phyloP scores from a whole-genome alignment of 2,113 vertebrate genomes.

The Poeciliopsis prolifica region DNA sequence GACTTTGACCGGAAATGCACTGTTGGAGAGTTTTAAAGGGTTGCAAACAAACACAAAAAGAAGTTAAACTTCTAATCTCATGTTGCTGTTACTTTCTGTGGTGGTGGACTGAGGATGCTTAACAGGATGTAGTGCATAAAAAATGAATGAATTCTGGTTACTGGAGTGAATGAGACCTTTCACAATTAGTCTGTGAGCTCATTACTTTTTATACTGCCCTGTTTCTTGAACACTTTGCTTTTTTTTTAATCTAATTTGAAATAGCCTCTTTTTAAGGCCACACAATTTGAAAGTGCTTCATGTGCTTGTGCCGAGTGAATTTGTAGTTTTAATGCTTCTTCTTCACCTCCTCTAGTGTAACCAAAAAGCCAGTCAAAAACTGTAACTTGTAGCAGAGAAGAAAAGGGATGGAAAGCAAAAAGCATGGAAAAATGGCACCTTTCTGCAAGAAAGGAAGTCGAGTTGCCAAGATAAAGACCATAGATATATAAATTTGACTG shows the following conservation, averaged over 20 bases:
- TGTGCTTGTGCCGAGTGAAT: neutral
- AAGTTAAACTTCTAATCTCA: neutral
- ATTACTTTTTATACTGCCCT: neutral
- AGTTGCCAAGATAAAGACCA: neutral
- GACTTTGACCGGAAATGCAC: neutral
- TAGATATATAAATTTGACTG: neutral
- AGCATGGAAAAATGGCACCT: neutral
- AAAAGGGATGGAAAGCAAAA: neutral
- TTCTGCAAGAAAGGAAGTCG: neutral
- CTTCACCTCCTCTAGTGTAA: neutral
- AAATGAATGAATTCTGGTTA: too few species aligned
- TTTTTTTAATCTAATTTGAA: neutral
- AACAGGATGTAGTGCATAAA: too few species aligned
- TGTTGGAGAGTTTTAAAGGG: neutral
- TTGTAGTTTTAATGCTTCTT: neutral
- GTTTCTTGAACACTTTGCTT: neutral
- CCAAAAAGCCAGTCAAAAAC: neutral
- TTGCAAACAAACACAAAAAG: neutral
- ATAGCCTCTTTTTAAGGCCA: neutral
- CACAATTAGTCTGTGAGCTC: neutral
- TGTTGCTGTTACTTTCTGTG: too few species aligned
- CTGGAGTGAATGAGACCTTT: too few species aligned
- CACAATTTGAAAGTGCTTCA: neutral
- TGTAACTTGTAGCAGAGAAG: too few species aligned
- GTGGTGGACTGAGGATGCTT: too few species aligned